Base-by-base conservation (phyloP, 2,888 invertebrate species). In the Euplexia lucipara region DNA sequence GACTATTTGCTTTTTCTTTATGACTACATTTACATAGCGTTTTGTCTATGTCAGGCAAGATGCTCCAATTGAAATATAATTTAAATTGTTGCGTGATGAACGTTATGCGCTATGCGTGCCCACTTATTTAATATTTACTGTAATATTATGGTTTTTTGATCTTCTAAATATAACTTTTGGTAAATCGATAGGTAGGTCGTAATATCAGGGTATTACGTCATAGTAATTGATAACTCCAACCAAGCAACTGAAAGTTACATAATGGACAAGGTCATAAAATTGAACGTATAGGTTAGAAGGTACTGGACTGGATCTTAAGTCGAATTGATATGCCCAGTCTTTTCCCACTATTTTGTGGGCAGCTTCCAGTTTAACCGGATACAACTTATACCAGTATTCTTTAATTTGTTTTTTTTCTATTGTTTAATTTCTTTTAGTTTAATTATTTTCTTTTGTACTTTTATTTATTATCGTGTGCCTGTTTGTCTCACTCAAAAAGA, bases 61-160 rank as follows among this genome's bases (percentile, higher is more conserved):
- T 64, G 41, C 16, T 30, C 20, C 20, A 64, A 56, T 64, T 70
- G 62, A 68, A 39, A 61, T 47, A 52, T 68, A 70, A 61, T 47
- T 51, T 44, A 39, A 51, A 37, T 18, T n/a, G 18, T 69, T 63
- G 30, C 54, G 30, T 69, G 48, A 59, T 35, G n/a, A 41, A 65
- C 14, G 12, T 14, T 32, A 37, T 53, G 32, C 20, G 26, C 26
- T 57, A 26, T 37, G 22, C 48, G 35, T 32, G 30, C 8, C 5
- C n/a, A 22, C 16, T 68, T 35, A 35, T 69, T 22, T 32, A n/a
- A 56, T 32, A 18, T 32, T 41, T n/a, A 10, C n/a, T n/a, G 14
- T 10, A 10, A 10, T 12, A 3, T 3, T 37, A n/a, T n/a, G n/a
- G n/a, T 37, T 45, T 34, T 67, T 9, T 34, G n/a, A 16, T 3